Conservation (phyloP, 1,140 invertebrate species). For the Drosophila aff. region DNA sequence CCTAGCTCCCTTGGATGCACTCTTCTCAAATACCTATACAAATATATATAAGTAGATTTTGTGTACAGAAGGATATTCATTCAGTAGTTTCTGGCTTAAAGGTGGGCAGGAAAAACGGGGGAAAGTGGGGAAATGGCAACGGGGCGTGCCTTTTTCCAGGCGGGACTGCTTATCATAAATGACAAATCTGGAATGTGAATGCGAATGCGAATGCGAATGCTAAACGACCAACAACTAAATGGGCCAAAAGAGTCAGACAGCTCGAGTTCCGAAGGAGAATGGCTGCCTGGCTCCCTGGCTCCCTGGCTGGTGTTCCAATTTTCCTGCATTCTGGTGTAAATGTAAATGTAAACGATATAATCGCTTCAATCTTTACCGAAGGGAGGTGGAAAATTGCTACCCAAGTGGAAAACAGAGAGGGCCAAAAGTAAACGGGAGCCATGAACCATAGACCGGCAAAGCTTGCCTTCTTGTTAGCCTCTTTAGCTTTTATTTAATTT, state of each 20-base stretch:
- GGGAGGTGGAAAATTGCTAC: constrained; percentile 22
- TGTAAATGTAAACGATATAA: constrained; percentile 76
- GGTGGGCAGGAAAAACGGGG: not conserved
- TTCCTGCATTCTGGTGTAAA: constrained; percentile 67
- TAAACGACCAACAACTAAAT: constrained; percentile 50
- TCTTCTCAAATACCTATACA: not conserved
- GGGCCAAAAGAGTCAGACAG: constrained; percentile 37
- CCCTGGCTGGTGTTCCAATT: constrained; percentile 50
- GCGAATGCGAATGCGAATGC: constrained; percentile 45
- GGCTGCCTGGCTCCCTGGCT: constrained; percentile 4
- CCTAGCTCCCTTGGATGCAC: not conserved
- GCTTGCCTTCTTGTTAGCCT: constrained; percentile 6
- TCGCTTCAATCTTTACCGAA: constrained; percentile 59
- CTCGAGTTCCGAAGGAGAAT: constrained; percentile 34
- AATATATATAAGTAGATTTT: not conserved
- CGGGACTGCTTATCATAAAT: constrained; percentile 63
- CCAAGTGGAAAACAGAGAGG: constrained; percentile 9
- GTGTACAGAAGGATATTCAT: not conserved
- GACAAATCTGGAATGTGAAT: constrained; percentile 64
- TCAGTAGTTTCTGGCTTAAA: constrained; percentile 22
- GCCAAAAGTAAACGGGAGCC: constrained; percentile 13
- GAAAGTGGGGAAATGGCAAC: constrained; percentile 6
- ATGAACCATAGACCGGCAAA: constrained; percentile 6
- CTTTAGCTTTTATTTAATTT: constrained; percentile 2
- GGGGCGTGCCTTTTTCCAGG: constrained; percentile 33